Percentiles rank a stretch among this genome's conserved stretches.
phyloP scores from a whole-genome alignment of 2,797 vertebrate species.

The Psittacula echo region DNA sequence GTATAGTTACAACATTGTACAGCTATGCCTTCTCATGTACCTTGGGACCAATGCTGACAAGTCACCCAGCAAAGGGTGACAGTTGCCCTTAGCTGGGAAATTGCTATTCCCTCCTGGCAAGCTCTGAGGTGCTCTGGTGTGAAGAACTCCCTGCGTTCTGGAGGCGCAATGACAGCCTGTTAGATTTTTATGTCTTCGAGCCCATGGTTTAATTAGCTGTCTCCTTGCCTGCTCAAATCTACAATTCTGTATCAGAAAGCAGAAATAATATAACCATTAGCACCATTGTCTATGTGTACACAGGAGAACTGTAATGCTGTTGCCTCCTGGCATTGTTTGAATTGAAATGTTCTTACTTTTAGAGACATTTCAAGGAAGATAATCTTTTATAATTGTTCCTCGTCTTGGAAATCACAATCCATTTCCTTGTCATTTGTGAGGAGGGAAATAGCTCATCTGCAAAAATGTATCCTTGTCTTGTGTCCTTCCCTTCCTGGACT shows the following conservation, averaged over 20 bases:
- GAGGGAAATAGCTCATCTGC: background rate
- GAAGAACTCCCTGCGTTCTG: background rate
- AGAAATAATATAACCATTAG: background rate
- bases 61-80: background rate
- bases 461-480: background rate
- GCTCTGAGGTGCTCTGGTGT: background rate
- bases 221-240: background rate
- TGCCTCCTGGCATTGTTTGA: background rate
- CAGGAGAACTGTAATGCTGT: background rate
- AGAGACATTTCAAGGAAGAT: background rate
- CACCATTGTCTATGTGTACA: background rate
- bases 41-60: background rate
- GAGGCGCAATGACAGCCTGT: background rate
- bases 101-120: background rate
- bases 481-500: background rate
- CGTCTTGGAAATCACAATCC: background rate
- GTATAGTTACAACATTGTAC: background rate
- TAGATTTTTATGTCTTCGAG: background rate
- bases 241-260: background rate
- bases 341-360: background rate
- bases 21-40: background rate
- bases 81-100: background rate
- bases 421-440: background rate
- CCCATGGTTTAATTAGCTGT: background rate
- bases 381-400: background rate